Conservation (phyloP, 2,888 invertebrate genomes). For the Elysia crispata region DNA sequence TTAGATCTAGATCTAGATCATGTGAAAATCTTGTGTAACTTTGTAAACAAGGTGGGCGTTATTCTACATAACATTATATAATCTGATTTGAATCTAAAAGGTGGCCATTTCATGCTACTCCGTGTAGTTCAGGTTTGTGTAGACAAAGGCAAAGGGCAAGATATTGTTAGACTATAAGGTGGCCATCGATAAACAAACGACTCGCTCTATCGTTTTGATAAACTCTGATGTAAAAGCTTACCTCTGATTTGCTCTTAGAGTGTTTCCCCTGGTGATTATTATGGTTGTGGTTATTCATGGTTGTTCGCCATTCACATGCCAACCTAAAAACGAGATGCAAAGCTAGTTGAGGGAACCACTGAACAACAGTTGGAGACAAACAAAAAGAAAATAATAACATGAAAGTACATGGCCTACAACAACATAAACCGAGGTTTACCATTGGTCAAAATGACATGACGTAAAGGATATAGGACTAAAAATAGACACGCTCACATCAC, state of each 20-base stretch:
- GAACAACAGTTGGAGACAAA: slow-evolving; percentile 35
- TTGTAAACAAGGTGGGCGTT: no score
- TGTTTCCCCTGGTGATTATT: slow-evolving; percentile 65
- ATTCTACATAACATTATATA: no score
- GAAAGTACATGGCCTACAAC: slow-evolving; percentile 55
- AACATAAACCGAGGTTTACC: slow-evolving; percentile 46
- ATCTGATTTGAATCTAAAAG: not conserved
- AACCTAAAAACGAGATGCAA: slow-evolving; percentile 54
- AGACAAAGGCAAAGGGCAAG: no score
- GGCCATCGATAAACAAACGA: slow-evolving; percentile 7
- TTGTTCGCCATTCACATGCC: slow-evolving; percentile 53
- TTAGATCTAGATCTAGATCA: not conserved
- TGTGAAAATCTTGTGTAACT: not conserved
- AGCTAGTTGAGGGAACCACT: slow-evolving; percentile 36
- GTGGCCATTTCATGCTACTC: not conserved
- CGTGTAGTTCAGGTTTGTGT: not conserved
- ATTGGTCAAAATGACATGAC: slow-evolving; percentile 49
- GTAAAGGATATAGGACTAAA: slow-evolving; percentile 38
- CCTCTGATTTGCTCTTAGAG: slow-evolving; percentile 66
- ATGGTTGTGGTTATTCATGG: slow-evolving; percentile 68
- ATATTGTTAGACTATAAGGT: not conserved
- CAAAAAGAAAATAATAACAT: slow-evolving; percentile 69
- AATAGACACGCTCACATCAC: not conserved
- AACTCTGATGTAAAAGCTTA: slow-evolving; percentile 48
- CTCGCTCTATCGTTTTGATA: not conserved